phyloP scores from a whole-genome alignment of 2,113 vertebrate genomes.

The Casuarius casuarius region DNA sequence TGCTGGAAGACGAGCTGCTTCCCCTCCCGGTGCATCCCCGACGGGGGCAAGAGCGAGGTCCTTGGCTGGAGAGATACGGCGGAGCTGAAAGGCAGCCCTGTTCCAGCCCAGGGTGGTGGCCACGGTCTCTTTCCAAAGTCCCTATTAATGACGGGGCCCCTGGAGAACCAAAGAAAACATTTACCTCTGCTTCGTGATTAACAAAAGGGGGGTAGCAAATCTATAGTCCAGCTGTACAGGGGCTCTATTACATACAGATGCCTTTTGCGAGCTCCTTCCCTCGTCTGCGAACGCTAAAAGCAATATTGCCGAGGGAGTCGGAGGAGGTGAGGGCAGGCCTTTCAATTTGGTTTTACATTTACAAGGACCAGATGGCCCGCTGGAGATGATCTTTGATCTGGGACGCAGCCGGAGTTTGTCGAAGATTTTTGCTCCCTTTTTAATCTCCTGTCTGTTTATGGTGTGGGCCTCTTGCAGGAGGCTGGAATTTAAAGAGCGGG shows the following conservation, averaged over 20 bases:
- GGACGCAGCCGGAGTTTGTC: slow-evolving; percentile 41
- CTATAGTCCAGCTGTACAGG: slow-evolving; percentile 22
- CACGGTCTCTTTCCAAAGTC: background rate
- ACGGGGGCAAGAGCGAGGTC: background rate
- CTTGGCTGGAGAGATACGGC: background rate
- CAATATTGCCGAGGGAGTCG: slow-evolving; percentile 29
- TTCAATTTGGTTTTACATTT: slow-evolving; percentile 73
- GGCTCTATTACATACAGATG: slow-evolving; percentile 62
- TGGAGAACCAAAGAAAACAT: slow-evolving; percentile 49
- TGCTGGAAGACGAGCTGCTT: background rate
- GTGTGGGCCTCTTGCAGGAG: background rate
- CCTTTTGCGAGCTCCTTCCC: slow-evolving; percentile 30
- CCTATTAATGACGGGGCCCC: background rate
- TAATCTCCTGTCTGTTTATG: background rate
- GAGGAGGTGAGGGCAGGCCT: slow-evolving; percentile 65
- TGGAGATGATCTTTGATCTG: slow-evolving; percentile 74
- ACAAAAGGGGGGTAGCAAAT: background rate
- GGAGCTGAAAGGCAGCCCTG: background rate
- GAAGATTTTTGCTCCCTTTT: background rate
- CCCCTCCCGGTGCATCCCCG: background rate
- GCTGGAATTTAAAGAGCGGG: background rate
- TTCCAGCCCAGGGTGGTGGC: background rate
- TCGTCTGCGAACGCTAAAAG: background rate
- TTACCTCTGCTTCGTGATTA: slow-evolving; percentile 38
- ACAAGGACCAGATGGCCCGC: slow-evolving; percentile 70